Evolutionary conservation across 2,113 vertebrate genomes (phyloP).

Genomic region (Pedetes capensis): DNA sequence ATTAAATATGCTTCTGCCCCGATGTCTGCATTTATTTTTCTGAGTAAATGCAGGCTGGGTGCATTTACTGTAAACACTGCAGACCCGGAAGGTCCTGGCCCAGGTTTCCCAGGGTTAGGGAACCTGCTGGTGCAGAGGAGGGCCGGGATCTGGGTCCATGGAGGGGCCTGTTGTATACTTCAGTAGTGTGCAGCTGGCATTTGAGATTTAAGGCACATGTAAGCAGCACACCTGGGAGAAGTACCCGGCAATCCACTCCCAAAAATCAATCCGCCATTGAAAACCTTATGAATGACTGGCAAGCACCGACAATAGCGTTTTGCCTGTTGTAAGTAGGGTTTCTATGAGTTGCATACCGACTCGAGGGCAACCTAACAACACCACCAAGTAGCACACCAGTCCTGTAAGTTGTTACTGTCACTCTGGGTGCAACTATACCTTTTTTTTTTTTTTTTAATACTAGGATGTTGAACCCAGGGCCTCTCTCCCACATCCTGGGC

Average conservation of each 20-base stretch:
- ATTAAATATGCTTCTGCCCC: neutral
- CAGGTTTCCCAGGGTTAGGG: neutral
- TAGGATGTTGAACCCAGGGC: too few relatives aligned
- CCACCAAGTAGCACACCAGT: neutral
- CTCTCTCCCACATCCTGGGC: too few relatives aligned
- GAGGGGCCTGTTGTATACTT: neutral
- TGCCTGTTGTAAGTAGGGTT: too few relatives aligned
- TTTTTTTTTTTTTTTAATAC: too few relatives aligned
- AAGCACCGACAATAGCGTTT: too few relatives aligned
- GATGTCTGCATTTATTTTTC: neutral
- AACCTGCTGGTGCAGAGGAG: too few relatives aligned
- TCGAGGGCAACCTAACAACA: too few relatives aligned
- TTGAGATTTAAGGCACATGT: neutral
- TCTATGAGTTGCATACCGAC: too few relatives aligned
- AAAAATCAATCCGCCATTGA: too few relatives aligned
- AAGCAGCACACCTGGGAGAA: neutral
- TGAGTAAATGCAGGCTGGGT: neutral
- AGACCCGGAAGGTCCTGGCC: neutral
- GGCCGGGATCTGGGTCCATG: neutral
- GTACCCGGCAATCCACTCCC: too few relatives aligned
- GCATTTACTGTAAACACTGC: fast-evolving
- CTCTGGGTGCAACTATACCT: neutral
- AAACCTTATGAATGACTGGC: too few relatives aligned
- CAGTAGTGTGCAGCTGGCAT: neutral
- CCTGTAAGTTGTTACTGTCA: neutral